Evolutionary conservation across 2,797 vertebrate genomes (phyloP).

Genomic region (Galago senegalensis): DNA sequence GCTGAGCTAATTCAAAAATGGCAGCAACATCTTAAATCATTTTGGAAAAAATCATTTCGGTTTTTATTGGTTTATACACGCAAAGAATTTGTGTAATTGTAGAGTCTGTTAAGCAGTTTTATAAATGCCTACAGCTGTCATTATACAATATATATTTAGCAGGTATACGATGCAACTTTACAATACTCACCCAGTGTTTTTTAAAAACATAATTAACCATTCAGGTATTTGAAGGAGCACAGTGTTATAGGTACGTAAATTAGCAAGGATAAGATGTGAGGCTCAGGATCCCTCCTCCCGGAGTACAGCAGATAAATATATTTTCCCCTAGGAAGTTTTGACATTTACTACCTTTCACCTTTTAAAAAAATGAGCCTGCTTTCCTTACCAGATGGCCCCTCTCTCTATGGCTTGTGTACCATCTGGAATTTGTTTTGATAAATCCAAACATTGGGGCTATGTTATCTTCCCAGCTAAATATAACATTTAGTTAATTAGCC

Average conservation of each 20-base stretch:
- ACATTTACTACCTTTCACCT: constrained; percentile 74
- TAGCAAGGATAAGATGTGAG: neutral
- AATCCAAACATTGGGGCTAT: constrained; percentile 74
- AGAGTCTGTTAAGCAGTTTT: constrained; percentile 56
- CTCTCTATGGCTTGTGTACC: constrained; percentile 35
- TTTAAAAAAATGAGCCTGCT: constrained; percentile 56
- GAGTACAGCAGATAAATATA: neutral
- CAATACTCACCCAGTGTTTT: neutral
- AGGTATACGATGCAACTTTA: constrained; percentile 31
- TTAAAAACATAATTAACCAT: neutral
- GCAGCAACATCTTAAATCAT: constrained; percentile 10
- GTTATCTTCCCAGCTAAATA: constrained; percentile 76
- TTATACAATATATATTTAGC: constrained; percentile 60
- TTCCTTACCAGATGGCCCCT: constrained; percentile 70
- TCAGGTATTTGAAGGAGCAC: constrained; percentile 17
- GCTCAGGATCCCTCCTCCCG: neutral
- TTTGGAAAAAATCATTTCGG: constrained; percentile 68
- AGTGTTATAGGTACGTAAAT: constrained; percentile 29
- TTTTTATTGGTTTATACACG: constrained; percentile 72
- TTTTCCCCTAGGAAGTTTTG: constrained; percentile 62
- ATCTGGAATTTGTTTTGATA: constrained; percentile 81
- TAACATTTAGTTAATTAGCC: constrained; percentile 74
- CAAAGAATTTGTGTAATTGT: constrained; percentile 69
- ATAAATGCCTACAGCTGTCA: constrained; percentile 70
- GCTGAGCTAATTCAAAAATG: constrained; percentile 65